Conservation (phyloP, 2,113 vertebrate genomes). For the Struthidea cinerea region DNA sequence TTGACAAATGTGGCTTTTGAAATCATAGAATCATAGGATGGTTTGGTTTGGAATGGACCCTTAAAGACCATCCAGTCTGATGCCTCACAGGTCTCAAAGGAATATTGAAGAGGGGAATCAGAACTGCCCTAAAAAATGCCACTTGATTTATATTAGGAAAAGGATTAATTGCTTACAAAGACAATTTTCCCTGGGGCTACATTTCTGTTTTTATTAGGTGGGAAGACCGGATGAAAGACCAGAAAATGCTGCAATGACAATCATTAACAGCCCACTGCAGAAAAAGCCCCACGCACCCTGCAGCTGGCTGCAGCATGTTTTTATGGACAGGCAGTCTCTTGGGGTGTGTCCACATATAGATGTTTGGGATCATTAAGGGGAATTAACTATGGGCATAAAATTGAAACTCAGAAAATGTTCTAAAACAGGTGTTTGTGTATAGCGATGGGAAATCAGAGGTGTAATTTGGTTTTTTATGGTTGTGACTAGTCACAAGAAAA, state of each 20-base stretch:
- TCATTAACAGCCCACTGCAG: background rate
- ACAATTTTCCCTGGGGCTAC: background rate
- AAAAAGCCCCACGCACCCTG: accelerated
- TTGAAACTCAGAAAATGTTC: background rate
- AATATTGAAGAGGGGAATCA: background rate
- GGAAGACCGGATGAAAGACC: background rate
- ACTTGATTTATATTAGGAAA: background rate
- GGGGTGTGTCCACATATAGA: background rate
- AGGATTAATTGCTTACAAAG: background rate
- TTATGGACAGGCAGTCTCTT: background rate
- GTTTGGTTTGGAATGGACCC: background rate
- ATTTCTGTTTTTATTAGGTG: background rate
- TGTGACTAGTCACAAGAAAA: background rate
- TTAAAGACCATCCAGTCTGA: background rate
- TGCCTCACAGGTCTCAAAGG: background rate
- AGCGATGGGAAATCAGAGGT: background rate
- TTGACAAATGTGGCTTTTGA: background rate
- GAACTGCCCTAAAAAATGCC: background rate
- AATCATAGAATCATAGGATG: background rate
- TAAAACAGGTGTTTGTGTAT: background rate
- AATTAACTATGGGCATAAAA: background rate
- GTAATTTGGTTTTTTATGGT: background rate
- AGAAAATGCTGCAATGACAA: background rate
- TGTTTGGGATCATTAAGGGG: background rate
- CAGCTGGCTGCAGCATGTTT: background rate